Conservation (phyloP, 2,888 invertebrate genomes). For the Diarsia dahlii region DNA sequence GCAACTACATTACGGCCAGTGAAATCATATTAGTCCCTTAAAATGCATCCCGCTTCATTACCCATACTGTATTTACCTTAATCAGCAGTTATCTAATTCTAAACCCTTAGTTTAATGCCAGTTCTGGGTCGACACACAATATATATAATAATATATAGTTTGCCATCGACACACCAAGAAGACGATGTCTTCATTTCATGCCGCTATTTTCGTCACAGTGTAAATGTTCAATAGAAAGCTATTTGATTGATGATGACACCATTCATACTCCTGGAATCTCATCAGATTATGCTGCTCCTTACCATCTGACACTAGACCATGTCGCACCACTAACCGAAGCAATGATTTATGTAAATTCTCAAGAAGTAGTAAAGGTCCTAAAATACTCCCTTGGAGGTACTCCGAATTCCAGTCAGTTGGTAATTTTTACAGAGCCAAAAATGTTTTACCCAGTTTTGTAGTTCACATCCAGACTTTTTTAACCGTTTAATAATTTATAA, state of each 20-base stretch:
- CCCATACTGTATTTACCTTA: background rate
- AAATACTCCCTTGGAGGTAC: conserved; percentile 22
- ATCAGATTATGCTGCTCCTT: background rate
- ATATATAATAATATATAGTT: no score
- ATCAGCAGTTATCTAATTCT: background rate
- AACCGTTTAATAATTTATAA: no score
- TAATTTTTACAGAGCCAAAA: background rate
- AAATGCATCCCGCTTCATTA: background rate
- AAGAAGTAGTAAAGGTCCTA: background rate
- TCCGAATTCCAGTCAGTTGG: background rate
- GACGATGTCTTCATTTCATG: background rate
- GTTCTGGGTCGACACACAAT: no score
- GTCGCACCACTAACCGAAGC: background rate
- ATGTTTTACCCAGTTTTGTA: background rate
- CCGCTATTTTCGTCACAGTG: background rate
- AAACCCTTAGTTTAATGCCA: background rate
- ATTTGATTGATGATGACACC: background rate
- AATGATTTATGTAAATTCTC: background rate
- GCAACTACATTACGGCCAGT: background rate
- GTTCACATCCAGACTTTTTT: background rate
- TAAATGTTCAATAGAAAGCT: background rate
- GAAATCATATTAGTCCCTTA: background rate
- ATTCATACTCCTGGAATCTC: background rate
- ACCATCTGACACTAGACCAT: no score
- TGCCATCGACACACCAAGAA: no score